Evolutionary conservation across 1,140 invertebrate species (phyloP), one percentile per base, ranked within the genome.

Genomic region (Eurytemora carolleeae): DNA sequence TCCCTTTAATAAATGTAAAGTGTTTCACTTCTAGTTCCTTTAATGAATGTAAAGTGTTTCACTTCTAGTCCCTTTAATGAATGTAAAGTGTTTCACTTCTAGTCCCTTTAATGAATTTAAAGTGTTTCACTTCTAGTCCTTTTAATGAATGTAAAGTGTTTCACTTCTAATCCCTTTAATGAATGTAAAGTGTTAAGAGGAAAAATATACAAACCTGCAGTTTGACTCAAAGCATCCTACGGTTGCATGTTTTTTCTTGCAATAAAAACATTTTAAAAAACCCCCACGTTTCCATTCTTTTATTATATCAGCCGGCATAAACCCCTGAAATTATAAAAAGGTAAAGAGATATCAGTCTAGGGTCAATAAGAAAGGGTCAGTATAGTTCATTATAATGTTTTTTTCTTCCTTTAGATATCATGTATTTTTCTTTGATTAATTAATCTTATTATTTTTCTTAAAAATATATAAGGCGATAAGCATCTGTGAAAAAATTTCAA

Each of bases 191-290:
- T n/a, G n/a, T n/a, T n/a, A n/a, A n/a, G n/a, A n/a, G n/a, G n/a
- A n/a, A n/a, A n/a, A n/a, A n/a, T n/a, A n/a, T n/a, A n/a, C n/a
- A n/a, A n/a, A 44, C 31, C 31, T 74, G 68, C 81, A 83, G 55
- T 69, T 72, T 56, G 63, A 61, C 59, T 75, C 71, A 64, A 71
- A 74, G 69, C 81, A 83, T 22, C 79, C 79, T 54, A 82, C 72
- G n/a, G 80, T 79, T 1, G 80, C 80, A 52, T 79, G 79, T 64
- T 57, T 67, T 60, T 73, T 75, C 65, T 73, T 74, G 67, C 81
- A 83, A 66, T 75, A 79, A 23, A 64, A 69, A 68, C 81, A 83
- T 64, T 65, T 67, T 77, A 80, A 70, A 55, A 68, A 71, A 56
- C 69, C 69, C 58, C 78, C 79, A 69, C 80, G 71, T 63, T 66